phyloP scores from a whole-genome alignment of 2,888 invertebrate species.

The Laothoe populi region DNA sequence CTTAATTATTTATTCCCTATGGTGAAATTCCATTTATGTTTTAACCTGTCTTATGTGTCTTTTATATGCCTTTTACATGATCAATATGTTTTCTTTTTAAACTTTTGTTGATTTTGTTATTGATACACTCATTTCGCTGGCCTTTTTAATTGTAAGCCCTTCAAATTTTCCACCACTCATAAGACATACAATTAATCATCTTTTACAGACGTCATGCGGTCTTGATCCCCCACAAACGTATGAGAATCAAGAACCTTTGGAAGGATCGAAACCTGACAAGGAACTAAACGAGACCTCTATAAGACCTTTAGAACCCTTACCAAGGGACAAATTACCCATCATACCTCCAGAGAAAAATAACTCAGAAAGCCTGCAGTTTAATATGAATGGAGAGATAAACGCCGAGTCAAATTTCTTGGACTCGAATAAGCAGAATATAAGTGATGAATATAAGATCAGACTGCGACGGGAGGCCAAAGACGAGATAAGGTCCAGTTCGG shows the following conservation, averaged over 20 bases:
- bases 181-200: neutral
- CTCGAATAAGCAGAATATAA: conserved; percentile 60
- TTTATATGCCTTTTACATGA: too few relatives aligned
- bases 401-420: conserved; percentile 66
- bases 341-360: conserved; percentile 67
- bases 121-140: too few relatives aligned
- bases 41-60: too few relatives aligned
- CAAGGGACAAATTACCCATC: conserved; percentile 59
- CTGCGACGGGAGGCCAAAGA: conserved; percentile 59
- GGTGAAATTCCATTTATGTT: too few relatives aligned
- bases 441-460: conserved; percentile 50
- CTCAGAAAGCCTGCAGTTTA: conserved; percentile 58
- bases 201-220: conserved; percentile 68
- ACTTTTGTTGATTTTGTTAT: too few relatives aligned
- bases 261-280: conserved; percentile 64
- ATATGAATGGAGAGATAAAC: conserved; percentile 63
- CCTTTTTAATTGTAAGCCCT: too few relatives aligned
- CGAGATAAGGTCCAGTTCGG: conserved; percentile 60
- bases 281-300: conserved; percentile 69
- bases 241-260: conserved; percentile 72
- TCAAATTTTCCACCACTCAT: too few relatives aligned
- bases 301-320: conserved; percentile 53
- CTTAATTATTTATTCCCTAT: too few relatives aligned
- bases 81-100: too few relatives aligned
- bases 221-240: conserved; percentile 70